Evolutionary conservation across 1,140 invertebrate genomes (phyloP).

Genomic region (Tetragnatha versicolor): DNA sequence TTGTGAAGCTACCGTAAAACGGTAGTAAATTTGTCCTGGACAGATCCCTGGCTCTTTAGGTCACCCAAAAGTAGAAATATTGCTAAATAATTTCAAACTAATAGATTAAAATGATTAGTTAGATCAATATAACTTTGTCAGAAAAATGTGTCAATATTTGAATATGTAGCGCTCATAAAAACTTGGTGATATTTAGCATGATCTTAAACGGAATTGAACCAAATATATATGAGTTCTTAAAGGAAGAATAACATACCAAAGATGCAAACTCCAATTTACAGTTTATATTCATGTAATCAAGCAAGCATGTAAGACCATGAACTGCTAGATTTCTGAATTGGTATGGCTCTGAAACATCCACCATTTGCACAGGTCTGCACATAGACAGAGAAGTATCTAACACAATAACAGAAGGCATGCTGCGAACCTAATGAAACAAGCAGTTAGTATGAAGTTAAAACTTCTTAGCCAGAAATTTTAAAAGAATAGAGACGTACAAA

Average conservation of each 20-base stretch:
- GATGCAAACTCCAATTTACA: slow-evolving; percentile 90
- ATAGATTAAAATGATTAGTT: too few species aligned
- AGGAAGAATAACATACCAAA: slow-evolving; percentile 70
- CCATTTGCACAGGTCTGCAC: slow-evolving; percentile 70
- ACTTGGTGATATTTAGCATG: too few species aligned
- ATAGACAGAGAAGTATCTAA: slow-evolving; percentile 82
- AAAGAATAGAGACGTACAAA: too few species aligned
- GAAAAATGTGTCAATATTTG: too few species aligned
- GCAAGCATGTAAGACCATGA: slow-evolving; percentile 81
- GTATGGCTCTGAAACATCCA: slow-evolving; percentile 67
- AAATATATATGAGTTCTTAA: background rate
- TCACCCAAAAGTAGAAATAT: too few species aligned
- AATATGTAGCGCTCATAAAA: too few species aligned
- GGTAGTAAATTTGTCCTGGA: too few species aligned
- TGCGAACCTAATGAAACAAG: background rate
- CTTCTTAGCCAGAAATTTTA: background rate
- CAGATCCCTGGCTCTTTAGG: too few species aligned
- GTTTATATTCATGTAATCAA: slow-evolving; percentile 82
- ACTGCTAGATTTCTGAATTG: slow-evolving; percentile 78
- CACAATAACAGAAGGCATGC: slow-evolving; percentile 81
- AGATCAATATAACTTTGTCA: too few species aligned
- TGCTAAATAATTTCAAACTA: too few species aligned
- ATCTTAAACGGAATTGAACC: too few species aligned
- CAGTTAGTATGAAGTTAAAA: background rate
- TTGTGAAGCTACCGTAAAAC: too few species aligned